Conservation (phyloP, 2,113 vertebrate genomes). For the Saguinus midas region DNA sequence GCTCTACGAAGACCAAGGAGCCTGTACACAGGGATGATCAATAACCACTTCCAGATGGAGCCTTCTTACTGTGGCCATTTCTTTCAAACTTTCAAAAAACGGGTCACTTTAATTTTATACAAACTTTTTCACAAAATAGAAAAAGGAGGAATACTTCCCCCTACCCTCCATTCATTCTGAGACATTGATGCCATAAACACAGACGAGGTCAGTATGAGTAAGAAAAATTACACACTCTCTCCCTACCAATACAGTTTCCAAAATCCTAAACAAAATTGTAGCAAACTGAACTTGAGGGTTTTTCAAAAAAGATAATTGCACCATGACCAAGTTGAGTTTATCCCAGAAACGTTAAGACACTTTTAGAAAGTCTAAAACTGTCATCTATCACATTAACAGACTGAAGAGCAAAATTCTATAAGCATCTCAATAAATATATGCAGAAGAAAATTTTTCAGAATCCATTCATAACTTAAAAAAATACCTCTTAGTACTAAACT, state of each 20-base stretch:
- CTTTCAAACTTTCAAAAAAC: conserved; percentile 17
- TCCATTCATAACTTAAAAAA: not conserved
- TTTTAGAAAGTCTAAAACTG: conserved; percentile 10
- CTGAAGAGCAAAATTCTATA: not conserved
- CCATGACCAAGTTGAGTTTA: not conserved
- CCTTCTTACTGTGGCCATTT: not conserved
- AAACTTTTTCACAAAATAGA: not conserved
- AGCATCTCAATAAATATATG: not conserved
- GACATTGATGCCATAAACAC: not conserved
- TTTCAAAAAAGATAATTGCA: not conserved
- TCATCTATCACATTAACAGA: not conserved
- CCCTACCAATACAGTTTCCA: not conserved
- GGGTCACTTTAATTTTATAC: not conserved
- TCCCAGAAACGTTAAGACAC: not conserved
- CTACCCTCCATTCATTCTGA: not conserved
- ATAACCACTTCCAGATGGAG: not conserved
- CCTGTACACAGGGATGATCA: not conserved
- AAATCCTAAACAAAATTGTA: not conserved
- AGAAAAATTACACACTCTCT: not conserved
- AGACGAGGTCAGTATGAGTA: not conserved
- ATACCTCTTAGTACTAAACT: not conserved
- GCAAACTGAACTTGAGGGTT: not conserved
- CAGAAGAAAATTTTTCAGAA: not conserved
- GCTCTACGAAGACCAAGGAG: not conserved
- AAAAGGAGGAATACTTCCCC: not conserved